Percentiles rank a stretch among this genome's conserved stretches.
phyloP scores from a whole-genome alignment of 1,140 invertebrate species.

The Ceratina japonica region DNA sequence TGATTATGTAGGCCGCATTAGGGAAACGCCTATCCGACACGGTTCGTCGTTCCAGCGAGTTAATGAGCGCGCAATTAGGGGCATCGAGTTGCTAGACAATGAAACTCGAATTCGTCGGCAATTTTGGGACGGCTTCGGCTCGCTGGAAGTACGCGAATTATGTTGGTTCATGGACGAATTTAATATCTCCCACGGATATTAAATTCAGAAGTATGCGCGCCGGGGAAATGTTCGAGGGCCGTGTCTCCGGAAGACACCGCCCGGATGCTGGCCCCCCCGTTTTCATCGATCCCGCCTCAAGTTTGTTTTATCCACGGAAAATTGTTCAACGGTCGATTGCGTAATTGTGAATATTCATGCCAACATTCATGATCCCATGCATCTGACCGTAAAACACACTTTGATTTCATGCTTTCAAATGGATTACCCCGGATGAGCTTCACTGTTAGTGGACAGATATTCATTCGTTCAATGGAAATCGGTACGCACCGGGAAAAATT shows the following conservation, averaged over 20 bases:
- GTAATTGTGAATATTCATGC: background rate
- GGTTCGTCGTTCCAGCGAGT: background rate
- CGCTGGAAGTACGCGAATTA: background rate
- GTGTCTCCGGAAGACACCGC: background rate
- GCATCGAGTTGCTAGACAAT: background rate
- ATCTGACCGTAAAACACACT: background rate
- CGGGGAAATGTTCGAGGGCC: background rate
- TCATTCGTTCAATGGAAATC: background rate
- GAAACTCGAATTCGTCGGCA: slow-evolving; percentile 1
- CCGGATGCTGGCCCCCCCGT: background rate
- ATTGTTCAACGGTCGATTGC: background rate
- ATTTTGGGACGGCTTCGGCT: background rate
- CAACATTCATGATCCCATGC: too few relatives aligned
- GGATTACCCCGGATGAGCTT: background rate
- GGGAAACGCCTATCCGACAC: slow-evolving; percentile 2
- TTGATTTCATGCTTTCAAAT: background rate
- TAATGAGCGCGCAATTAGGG: background rate
- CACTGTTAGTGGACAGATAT: background rate
- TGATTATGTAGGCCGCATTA: too few relatives aligned
- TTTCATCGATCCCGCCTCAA: background rate
- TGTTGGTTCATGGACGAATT: background rate
- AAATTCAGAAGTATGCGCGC: background rate
- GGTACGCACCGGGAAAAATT: background rate
- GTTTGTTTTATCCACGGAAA: background rate
- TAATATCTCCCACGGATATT: background rate